These are phyloP conservation scores for Chloroceryle amazona DNA, from an alignment of 2,797 vertebrate species.

Conservation along the genomic window DNA sequence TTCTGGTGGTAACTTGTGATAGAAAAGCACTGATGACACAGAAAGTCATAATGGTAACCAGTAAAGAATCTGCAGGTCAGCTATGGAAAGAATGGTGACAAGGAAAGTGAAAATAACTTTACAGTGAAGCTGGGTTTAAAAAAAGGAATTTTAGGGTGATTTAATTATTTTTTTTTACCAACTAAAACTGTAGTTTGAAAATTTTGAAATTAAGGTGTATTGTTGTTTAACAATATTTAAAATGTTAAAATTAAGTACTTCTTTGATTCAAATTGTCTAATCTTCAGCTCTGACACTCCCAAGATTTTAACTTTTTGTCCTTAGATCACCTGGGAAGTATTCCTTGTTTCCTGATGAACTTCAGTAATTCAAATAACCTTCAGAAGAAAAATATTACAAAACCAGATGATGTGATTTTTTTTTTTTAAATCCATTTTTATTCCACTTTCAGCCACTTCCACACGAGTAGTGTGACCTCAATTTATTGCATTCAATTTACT, in stretches of 20 bases:
- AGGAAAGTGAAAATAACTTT: not conserved
- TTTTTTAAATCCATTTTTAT: not conserved
- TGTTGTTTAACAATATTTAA: not conserved
- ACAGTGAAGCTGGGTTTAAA: not conserved
- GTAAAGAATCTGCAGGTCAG: not conserved
- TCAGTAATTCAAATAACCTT: not conserved
- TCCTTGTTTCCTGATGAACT: not conserved
- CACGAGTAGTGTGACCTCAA: rapidly evolving
- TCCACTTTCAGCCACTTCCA: not conserved
- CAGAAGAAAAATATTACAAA: not conserved
- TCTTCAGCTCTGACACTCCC: not conserved
- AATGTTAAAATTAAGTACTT: not conserved
- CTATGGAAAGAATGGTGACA: not conserved
- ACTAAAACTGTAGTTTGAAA: not conserved
- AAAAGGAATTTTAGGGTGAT: not conserved
- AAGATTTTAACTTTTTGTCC: not conserved
- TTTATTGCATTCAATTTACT: not conserved
- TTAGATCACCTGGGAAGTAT: not conserved
- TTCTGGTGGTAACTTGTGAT: not conserved
- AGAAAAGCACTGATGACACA: not conserved
- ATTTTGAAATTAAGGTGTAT: not conserved
- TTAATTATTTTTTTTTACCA: not conserved
- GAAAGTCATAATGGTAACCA: not conserved
- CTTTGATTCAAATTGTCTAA: not conserved
- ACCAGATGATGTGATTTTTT: not conserved